phyloP scores from a whole-genome alignment of 1,140 invertebrate species.

The Wiebesia pumilae region DNA sequence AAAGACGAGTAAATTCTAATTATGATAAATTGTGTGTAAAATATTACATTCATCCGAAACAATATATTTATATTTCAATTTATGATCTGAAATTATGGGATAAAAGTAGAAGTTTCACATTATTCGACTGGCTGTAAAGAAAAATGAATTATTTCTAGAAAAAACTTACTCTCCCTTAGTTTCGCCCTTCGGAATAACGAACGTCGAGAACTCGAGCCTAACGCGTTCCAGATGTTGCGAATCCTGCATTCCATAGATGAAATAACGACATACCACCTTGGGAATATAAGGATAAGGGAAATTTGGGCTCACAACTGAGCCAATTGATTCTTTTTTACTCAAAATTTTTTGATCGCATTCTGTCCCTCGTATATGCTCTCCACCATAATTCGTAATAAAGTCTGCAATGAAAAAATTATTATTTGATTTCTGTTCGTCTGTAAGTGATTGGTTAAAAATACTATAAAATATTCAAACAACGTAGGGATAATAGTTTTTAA shows the following conservation, averaged over 20 bases:
- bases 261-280: slow-evolving; percentile 97
- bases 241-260: slow-evolving; percentile 97
- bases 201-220: slow-evolving; percentile 88
- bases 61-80: no score
- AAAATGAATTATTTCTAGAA: not conserved
- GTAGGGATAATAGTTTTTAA: not conserved
- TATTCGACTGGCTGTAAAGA: not conserved
- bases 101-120: not conserved
- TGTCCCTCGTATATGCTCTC: slow-evolving; percentile 94
- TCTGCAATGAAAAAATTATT: slow-evolving; percentile 74
- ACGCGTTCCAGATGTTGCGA: slow-evolving; percentile 95
- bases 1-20: no score
- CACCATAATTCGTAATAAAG: slow-evolving; percentile 91
- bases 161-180: slow-evolving; percentile 80
- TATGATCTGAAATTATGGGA: no score
- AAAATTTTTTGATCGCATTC: slow-evolving; percentile 98
- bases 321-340: slow-evolving; percentile 92
- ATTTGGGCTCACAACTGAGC: slow-evolving; percentile 94
- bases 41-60: no score
- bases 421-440: no score
- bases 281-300: slow-evolving; percentile 95
- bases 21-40: no score
- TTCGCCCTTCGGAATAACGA: slow-evolving; percentile 90
- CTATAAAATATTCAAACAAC: not conserved
- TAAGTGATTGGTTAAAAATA: no score